phyloP scores from a whole-genome alignment of 2,797 vertebrate species.

The Melanotaenia maccullochi region DNA sequence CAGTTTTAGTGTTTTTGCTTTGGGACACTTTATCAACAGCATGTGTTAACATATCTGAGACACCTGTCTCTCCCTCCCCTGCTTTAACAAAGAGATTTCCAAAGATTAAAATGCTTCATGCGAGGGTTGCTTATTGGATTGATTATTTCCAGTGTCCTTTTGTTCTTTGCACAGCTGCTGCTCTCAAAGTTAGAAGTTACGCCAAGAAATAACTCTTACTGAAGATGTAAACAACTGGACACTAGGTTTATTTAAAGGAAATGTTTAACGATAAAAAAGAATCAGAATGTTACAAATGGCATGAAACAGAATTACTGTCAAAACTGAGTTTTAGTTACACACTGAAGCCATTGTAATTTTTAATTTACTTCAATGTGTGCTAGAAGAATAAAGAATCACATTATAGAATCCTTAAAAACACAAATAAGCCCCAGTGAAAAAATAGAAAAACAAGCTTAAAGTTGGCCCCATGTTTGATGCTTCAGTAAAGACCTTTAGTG shows the following conservation, averaged over 20 bases:
- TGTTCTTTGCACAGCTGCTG: slow-evolving; percentile 69
- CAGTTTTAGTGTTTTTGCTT: background rate
- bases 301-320: slow-evolving; percentile 4
- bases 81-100: slow-evolving; percentile 51
- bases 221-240: slow-evolving; percentile 33
- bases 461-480: slow-evolving; percentile 61
- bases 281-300: slow-evolving; percentile 19
- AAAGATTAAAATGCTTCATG: slow-evolving; percentile 41
- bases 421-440: slow-evolving; percentile 11
- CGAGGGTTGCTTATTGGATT: slow-evolving; percentile 39
- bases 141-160: slow-evolving; percentile 53
- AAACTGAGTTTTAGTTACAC: slow-evolving; percentile 3
- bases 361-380: background rate
- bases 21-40: slow-evolving; percentile 3
- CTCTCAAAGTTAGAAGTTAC: slow-evolving; percentile 54
- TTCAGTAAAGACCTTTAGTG: slow-evolving; percentile 47
- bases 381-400: background rate
- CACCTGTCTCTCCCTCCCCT: slow-evolving; percentile 57
- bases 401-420: slow-evolving; percentile 6
- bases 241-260: slow-evolving; percentile 36
- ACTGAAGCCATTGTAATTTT: background rate
- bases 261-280: slow-evolving; percentile 17
- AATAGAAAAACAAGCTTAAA: background rate
- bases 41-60: slow-evolving; percentile 15
- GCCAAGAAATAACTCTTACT: slow-evolving; percentile 39